Conservation (phyloP, 1,140 invertebrate species). For the Pararge aegeria region DNA sequence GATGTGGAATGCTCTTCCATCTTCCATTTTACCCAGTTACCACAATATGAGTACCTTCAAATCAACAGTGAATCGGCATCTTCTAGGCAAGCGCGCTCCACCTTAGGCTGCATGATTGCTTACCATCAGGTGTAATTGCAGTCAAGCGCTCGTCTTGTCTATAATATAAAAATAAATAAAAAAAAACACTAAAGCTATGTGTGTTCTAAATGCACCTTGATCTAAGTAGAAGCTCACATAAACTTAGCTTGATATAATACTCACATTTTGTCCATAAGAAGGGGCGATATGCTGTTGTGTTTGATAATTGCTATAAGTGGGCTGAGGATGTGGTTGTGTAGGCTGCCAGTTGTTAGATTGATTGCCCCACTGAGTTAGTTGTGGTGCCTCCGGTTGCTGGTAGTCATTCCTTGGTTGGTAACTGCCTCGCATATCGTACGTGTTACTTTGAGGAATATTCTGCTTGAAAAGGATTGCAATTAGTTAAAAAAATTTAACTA, state of each 20-base stretch:
- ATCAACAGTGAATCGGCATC: no score
- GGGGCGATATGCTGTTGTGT: not conserved
- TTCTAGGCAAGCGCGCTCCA: no score
- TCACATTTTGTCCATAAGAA: not conserved
- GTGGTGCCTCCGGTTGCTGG: not conserved
- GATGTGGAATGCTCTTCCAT: no score
- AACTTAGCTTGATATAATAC: not conserved
- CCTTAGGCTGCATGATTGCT: no score
- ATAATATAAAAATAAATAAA: no score
- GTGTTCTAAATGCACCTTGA: no score
- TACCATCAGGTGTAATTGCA: no score
- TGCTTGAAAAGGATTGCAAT: not conserved
- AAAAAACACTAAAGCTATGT: slow-evolving; percentile 7
- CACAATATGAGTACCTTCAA: no score
- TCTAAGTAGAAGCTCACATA: no score
- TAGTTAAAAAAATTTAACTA: not conserved
- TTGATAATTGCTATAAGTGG: slow-evolving; percentile 18
- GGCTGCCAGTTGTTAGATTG: slow-evolving; percentile 1
- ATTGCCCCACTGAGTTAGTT: slow-evolving; percentile 9
- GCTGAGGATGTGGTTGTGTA: slow-evolving; percentile 15
- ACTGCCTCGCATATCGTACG: slow-evolving; percentile 10
- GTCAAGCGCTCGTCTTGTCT: no score
- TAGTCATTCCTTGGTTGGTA: slow-evolving; percentile 22
- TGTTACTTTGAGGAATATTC: slow-evolving; percentile 4
- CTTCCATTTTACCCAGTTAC: no score